Conservation (phyloP, 1,140 invertebrate species). For the Drosophila insularis region DNA sequence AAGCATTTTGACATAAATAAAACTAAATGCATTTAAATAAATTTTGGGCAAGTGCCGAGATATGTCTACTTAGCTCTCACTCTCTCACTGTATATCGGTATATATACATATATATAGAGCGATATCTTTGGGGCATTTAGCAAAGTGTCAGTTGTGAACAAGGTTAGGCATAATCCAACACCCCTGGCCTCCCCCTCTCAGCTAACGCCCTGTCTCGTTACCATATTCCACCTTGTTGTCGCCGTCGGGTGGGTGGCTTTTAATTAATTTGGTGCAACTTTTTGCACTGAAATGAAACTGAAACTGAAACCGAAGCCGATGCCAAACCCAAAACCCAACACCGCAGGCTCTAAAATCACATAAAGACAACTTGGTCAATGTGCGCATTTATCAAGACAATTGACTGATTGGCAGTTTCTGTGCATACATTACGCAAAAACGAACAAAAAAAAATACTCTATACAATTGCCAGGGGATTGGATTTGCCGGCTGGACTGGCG, state of each 20-base stretch:
- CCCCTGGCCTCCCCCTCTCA: neutral
- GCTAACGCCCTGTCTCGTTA: neutral
- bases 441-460: neutral
- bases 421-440: slow-evolving; percentile 71
- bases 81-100: neutral
- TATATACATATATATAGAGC: slow-evolving; percentile 12
- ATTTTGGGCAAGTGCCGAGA: slow-evolving; percentile 38
- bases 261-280: slow-evolving; percentile 79
- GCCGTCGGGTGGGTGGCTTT: slow-evolving; percentile 71
- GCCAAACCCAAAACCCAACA: slow-evolving; percentile 21
- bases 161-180: slow-evolving; percentile 60
- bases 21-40: slow-evolving; percentile 69
- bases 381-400: slow-evolving; percentile 76
- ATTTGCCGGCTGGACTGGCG: neutral
- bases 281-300: slow-evolving; percentile 49
- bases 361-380: slow-evolving; percentile 56
- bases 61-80: slow-evolving; percentile 40
- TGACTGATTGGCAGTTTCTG: slow-evolving; percentile 70
- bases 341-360: slow-evolving; percentile 19
- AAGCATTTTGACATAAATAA: slow-evolving; percentile 41
- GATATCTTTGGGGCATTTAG: slow-evolving; percentile 63
- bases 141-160: slow-evolving; percentile 75
- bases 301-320: slow-evolving; percentile 32
- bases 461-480: slow-evolving; percentile 11
- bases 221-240: slow-evolving; percentile 49